Base-by-base conservation (phyloP, 2,113 vertebrate genomes). In the Zootoca vivipara region DNA sequence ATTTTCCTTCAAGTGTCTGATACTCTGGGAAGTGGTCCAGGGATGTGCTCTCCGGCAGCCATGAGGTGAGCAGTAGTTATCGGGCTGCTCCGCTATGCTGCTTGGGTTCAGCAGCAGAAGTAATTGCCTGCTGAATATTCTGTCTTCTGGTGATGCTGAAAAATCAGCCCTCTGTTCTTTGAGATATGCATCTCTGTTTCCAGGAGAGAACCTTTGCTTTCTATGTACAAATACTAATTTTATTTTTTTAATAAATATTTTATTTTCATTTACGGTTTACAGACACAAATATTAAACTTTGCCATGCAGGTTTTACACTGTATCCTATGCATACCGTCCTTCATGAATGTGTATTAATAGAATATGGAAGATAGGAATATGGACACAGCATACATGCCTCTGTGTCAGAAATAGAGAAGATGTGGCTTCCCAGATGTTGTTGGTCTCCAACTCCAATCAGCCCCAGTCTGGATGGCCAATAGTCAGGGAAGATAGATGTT, bases 31-130 rank as follows among this genome's bases (percentile, higher is more conserved):
- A 87, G 15, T 24, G 46, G 46, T 24, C 81, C 80, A 2, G 52
- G 83, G 40, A 52, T 67, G 0, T 0, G 62, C 64, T 74, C 77
- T 65, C n/a, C 81, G 74, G 83, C 22, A 0, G 0, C 0, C 13
- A 1, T 24, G 56, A 73, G 35, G 8, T 30, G 46, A 74, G 73
- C 73, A 80, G 87, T 42, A 82, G 38, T 40, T 42, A 0, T 0
- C n/a, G 28, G 46, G 78, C 62, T 2, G 0, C 38, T 82, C 26
- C 0, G 1, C 0, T 16, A 0, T 3, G 52, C 58, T 38, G 30
- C 80, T 83, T 62, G 73, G 33, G 42, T 75, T 56, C 72, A 82
- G 40, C 70, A 82, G 58, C 40, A 77, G 42, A 72, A 86, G 67
- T 85, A 80, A 81, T 75, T 77, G 78, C 58, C 42, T 69, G 26